Evolutionary conservation across 2,797 vertebrate genomes (phyloP).

Genomic region (Gallinago nigripennis): DNA sequence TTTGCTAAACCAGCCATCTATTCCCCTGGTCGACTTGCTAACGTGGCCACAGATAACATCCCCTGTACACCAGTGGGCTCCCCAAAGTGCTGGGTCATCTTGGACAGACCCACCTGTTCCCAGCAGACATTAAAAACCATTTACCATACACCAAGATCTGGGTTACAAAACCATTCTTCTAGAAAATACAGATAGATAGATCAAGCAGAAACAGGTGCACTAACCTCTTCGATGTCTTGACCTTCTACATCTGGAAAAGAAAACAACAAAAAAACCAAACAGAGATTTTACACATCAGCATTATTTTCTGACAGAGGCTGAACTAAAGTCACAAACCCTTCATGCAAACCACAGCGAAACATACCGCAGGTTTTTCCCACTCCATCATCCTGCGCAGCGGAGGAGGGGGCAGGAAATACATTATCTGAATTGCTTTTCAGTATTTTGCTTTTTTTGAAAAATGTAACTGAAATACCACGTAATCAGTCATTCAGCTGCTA

Average conservation of each 20-base stretch:
- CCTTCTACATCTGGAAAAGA: slow-evolving; percentile 63
- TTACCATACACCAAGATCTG: not conserved
- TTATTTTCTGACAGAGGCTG: not conserved
- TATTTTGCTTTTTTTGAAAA: slow-evolving; percentile 55
- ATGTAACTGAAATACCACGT: slow-evolving; percentile 31
- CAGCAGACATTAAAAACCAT: not conserved
- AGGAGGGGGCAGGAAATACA: slow-evolving; percentile 34
- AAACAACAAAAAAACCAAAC: not conserved
- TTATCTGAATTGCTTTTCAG: slow-evolving; percentile 41
- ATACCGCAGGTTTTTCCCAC: not conserved
- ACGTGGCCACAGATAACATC: not conserved
- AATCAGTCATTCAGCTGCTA: slow-evolving; percentile 56
- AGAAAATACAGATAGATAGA: slow-evolving; percentile 33
- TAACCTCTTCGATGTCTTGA: slow-evolving; percentile 72
- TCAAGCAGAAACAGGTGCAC: slow-evolving; percentile 63
- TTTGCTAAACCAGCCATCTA: not conserved
- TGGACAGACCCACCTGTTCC: not conserved
- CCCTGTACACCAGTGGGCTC: not conserved
- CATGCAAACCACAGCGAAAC: not conserved
- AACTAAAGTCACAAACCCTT: not conserved
- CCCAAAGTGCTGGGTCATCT: not conserved
- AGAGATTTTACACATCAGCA: not conserved
- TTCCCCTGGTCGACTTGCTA: not conserved
- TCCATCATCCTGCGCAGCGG: not conserved
- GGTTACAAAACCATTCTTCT: slow-evolving; percentile 3